Conservation (phyloP, 2,888 invertebrate species). For the Notodromas monacha region DNA sequence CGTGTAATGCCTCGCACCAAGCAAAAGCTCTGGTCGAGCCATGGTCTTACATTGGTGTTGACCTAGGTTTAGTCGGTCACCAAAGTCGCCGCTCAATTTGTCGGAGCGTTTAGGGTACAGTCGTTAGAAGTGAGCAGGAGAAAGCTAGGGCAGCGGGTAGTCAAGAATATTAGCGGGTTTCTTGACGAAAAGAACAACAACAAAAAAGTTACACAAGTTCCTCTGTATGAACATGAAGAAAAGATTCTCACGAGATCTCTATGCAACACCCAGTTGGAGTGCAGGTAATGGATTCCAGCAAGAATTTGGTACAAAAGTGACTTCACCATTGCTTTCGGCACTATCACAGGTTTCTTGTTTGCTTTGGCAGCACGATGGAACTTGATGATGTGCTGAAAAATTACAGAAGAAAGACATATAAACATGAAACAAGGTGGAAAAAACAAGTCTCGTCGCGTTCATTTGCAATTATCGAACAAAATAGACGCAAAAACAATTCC, state of each 20-base stretch:
- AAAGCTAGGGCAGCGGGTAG: no score
- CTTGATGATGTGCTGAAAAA: slow-evolving; percentile 63
- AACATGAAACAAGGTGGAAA: slow-evolving; percentile 5
- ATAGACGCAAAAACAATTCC: no score
- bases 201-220: no score
- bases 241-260: slow-evolving; percentile 45
- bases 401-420: slow-evolving; percentile 7
- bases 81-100: no score
- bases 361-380: slow-evolving; percentile 91
- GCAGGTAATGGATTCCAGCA: slow-evolving; percentile 92
- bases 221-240: neutral
- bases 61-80: no score
- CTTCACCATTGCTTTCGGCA: slow-evolving; percentile 89
- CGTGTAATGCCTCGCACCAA: slow-evolving; percentile 85
- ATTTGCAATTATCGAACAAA: no score
- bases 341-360: slow-evolving; percentile 77
- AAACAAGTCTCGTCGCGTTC: no score
- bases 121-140: no score
- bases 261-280: slow-evolving; percentile 95
- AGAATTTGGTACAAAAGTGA: slow-evolving; percentile 85
- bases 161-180: slow-evolving; percentile 96
- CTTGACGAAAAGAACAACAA: slow-evolving; percentile 21
- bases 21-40: slow-evolving; percentile 68
- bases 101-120: no score
- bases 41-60: no score